Evolutionary conservation across 2,888 invertebrate species (phyloP).

Genomic region (Drosophila siamana): DNA sequence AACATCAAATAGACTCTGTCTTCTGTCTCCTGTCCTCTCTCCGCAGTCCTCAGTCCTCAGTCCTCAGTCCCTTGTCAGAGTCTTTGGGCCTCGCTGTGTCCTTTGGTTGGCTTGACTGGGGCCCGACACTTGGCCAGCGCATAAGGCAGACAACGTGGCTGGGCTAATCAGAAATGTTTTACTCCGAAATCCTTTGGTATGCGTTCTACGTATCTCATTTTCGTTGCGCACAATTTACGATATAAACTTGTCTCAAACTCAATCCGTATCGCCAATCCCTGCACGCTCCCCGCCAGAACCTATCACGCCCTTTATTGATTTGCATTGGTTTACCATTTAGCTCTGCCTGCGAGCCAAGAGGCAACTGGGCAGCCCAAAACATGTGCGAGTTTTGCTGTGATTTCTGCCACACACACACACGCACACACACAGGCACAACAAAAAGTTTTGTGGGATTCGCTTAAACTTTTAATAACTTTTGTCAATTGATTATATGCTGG

Average conservation of each 20-base stretch:
- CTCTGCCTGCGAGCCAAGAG: not conserved
- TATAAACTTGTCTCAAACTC: constrained; percentile 68
- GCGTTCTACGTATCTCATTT: constrained; percentile 79
- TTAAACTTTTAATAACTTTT: constrained; percentile 79
- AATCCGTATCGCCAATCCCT: constrained; percentile 1
- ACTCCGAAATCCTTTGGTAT: constrained; percentile 80
- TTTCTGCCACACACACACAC: constrained; percentile 44
- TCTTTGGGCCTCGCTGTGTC: constrained; percentile 17
- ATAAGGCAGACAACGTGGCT: constrained; percentile 44
- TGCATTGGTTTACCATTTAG: constrained; percentile 71
- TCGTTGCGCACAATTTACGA: constrained; percentile 80
- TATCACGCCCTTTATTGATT: constrained; percentile 54
- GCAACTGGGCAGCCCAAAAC: constrained; percentile 30
- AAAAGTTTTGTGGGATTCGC: constrained; percentile 61
- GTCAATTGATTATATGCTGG: constrained; percentile 71
- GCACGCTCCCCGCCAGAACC: not conserved
- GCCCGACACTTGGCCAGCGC: constrained; percentile 35
- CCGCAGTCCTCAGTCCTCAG: not conserved
- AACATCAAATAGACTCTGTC: constrained; percentile 74
- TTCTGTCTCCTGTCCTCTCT: not conserved
- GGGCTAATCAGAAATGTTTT: constrained; percentile 79
- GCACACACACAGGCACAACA: constrained; percentile 26
- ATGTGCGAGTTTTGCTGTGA: constrained; percentile 69
- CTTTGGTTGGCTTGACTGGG: constrained; percentile 13
- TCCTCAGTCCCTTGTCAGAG: constrained; percentile 4